phyloP scores from a whole-genome alignment of 2,797 vertebrate species.

The Helarctos malayanus region DNA sequence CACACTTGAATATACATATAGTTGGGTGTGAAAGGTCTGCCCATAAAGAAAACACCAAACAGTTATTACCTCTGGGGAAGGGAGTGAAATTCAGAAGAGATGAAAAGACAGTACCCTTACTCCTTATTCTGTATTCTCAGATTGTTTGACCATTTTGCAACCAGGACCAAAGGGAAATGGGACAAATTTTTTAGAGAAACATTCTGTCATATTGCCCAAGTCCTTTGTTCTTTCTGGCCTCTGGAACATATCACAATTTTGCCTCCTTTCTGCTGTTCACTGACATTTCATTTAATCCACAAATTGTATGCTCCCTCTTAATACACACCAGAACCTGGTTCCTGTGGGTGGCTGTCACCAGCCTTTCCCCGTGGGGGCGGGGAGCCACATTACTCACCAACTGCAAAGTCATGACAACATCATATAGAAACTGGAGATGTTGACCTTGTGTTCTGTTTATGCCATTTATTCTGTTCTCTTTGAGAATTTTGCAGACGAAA shows the following conservation, averaged over 20 bases:
- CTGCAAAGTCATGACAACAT: not conserved
- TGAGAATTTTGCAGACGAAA: constrained; percentile 53
- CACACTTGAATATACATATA: not conserved
- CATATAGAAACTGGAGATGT: not conserved
- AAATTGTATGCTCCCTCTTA: not conserved
- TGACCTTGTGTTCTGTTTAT: not conserved
- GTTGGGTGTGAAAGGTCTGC: not conserved
- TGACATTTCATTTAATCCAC: constrained; percentile 41
- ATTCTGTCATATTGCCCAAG: not conserved
- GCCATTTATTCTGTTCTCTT: constrained; percentile 45
- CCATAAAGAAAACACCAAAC: not conserved
- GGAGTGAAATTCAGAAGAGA: constrained; percentile 25
- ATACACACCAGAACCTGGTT: not conserved
- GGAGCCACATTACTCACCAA: not conserved
- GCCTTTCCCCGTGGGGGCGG: not conserved
- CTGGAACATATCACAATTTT: constrained; percentile 36
- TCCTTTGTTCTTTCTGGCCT: not conserved
- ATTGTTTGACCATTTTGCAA: constrained; percentile 42
- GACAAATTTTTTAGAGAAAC: not conserved
- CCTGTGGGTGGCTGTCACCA: not conserved
- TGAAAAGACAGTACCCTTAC: not conserved
- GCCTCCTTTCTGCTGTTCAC: not conserved
- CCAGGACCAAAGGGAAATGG: not conserved
- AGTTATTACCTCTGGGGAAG: not conserved
- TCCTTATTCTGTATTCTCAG: not conserved